A percentile compares a stretch with the other conserved stretches of the same genome.
phyloP scores from a whole-genome alignment of 2,797 vertebrate species.

The Diceros bicornis region DNA sequence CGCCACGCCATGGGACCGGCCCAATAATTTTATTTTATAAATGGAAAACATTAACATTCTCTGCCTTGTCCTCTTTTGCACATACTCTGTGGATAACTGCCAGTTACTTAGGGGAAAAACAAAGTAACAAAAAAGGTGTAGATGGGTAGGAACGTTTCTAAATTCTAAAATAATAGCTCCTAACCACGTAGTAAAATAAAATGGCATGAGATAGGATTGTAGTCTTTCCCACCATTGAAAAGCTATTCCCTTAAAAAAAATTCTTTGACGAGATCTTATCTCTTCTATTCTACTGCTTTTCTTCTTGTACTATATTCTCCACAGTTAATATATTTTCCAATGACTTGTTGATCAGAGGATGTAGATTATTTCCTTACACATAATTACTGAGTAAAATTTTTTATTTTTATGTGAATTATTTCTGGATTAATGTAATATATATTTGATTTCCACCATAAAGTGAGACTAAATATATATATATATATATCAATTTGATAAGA shows the following conservation, averaged over 20 bases:
- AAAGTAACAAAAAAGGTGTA: neutral
- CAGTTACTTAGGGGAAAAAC: neutral
- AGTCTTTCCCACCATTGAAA: neutral
- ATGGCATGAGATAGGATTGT: neutral
- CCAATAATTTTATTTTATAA: neutral
- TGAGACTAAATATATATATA: neutral
- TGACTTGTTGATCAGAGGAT: neutral
- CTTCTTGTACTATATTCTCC: neutral
- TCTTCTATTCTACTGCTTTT: neutral
- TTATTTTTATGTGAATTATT: slow-evolving; percentile 16
- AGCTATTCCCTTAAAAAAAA: neutral
- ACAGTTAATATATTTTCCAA: neutral
- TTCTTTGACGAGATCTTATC: neutral
- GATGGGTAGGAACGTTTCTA: neutral
- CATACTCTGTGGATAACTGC: neutral
- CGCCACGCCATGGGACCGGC: too few species aligned
- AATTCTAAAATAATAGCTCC: neutral
- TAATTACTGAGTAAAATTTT: slow-evolving; percentile 22
- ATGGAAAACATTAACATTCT: neutral
- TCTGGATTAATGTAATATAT: neutral
- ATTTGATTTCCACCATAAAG: slow-evolving; percentile 48
- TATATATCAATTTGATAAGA: slow-evolving; percentile 7
- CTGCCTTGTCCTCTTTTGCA: neutral
- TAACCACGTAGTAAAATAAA: neutral
- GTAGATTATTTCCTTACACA: neutral